Evolutionary conservation across 2,113 vertebrate genomes (phyloP).

Genomic region (Craseonycteris thonglongyai): DNA sequence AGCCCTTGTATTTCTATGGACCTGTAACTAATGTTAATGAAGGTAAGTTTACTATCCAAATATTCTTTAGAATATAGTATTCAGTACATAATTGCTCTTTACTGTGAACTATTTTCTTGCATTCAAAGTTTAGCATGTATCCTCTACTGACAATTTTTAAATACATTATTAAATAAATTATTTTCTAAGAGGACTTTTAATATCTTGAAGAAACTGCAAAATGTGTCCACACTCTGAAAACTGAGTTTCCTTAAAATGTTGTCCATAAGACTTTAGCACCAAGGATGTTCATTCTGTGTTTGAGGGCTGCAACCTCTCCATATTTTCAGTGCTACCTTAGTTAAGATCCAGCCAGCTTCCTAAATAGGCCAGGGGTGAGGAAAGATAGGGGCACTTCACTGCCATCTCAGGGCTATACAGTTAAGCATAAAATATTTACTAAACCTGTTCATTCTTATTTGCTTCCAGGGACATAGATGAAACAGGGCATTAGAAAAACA

Average conservation of each 20-base stretch:
- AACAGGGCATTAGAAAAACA: background rate
- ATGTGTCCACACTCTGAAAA: background rate
- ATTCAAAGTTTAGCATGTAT: background rate
- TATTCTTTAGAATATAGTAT: background rate
- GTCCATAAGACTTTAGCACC: background rate
- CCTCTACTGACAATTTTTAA: background rate
- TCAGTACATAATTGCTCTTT: background rate
- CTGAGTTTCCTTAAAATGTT: background rate
- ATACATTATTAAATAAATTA: background rate
- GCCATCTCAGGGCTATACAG: background rate
- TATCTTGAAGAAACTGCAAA: background rate
- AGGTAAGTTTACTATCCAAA: background rate
- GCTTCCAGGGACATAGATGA: background rate
- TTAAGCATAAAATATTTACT: background rate
- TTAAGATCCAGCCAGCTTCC: background rate
- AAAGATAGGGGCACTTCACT: background rate
- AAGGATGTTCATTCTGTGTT: too few relatives aligned
- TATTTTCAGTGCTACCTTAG: background rate
- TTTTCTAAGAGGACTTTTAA: background rate
- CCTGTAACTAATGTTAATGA: conserved; percentile 9
- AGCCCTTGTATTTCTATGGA: background rate
- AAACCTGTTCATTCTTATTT: background rate
- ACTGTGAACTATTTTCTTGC: background rate
- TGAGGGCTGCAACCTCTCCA: background rate
- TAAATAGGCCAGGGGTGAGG: background rate